A percentile compares a stretch with the other conserved stretches of the same genome.
phyloP scores from a whole-genome alignment of 2,888 invertebrate species.

The Endomychus coccineus region DNA sequence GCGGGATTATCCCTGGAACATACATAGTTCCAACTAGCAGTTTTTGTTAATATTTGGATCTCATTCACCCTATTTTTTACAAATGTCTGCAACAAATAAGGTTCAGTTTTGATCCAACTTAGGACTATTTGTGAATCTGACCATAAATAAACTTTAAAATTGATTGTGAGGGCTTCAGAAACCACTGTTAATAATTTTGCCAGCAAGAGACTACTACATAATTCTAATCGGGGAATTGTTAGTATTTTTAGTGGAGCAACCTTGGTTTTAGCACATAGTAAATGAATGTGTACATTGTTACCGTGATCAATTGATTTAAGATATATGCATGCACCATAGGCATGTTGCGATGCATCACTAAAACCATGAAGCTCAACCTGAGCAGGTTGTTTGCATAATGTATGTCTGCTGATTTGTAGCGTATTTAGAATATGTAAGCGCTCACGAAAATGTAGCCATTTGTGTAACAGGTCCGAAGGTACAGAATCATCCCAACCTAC shows the following conservation, averaged over 20 bases:
- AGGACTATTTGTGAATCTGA: constrained; percentile 13
- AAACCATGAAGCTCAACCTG: too few species aligned
- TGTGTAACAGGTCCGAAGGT: too few species aligned
- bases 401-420: too few species aligned
- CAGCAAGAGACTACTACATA: constrained; percentile 20
- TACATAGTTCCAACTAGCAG: constrained; percentile 13
- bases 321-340: too few species aligned
- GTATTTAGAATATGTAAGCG: too few species aligned
- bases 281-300: too few species aligned
- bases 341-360: too few species aligned
- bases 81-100: constrained; percentile 13
- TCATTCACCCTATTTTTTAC: constrained; percentile 12
- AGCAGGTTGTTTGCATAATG: too few species aligned
- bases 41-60: constrained; percentile 9
- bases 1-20: constrained; percentile 13
- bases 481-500: too few species aligned
- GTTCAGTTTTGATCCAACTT: constrained; percentile 12
- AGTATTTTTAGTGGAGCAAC: constrained; percentile 22
- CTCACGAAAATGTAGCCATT: too few species aligned
- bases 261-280: constrained; percentile 20
- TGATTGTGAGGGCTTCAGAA: constrained; percentile 1
- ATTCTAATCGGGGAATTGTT: constrained; percentile 21
- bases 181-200: constrained; percentile 12
- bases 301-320: too few species aligned
- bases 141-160: constrained; percentile 13